Evolutionary conservation across 2,113 vertebrate genomes (phyloP).

Genomic region (Equus przewalskii): DNA sequence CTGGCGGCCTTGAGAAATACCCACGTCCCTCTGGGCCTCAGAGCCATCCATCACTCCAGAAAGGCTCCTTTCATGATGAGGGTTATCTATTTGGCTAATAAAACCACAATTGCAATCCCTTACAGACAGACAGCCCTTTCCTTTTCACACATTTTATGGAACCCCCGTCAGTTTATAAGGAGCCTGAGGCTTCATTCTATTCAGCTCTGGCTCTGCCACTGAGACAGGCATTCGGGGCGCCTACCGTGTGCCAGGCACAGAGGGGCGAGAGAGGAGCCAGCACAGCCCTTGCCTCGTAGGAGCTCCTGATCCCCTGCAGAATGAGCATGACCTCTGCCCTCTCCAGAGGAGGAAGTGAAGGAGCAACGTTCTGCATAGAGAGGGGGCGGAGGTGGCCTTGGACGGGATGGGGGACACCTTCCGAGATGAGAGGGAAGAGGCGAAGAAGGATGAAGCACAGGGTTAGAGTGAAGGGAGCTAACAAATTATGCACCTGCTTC

Average conservation of each 20-base stretch:
- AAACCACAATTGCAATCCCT: slow-evolving; percentile 62
- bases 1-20: slow-evolving; percentile 78
- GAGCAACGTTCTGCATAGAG: neutral
- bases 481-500: neutral
- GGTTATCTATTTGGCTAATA: slow-evolving; percentile 81
- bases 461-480: neutral
- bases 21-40: slow-evolving; percentile 16
- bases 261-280: neutral
- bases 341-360: neutral
- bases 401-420: neutral
- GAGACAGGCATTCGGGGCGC: neutral
- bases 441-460: neutral
- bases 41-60: slow-evolving; percentile 76
- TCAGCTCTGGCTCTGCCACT: neutral
- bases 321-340: neutral
- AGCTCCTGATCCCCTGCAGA: neutral
- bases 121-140: slow-evolving; percentile 47
- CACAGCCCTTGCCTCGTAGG: neutral
- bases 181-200: slow-evolving; percentile 39
- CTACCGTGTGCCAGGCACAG: neutral
- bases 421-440: neutral
- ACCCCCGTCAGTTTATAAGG: slow-evolving; percentile 65
- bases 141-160: slow-evolving; percentile 56
- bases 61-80: slow-evolving; percentile 77
- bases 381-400: neutral